A percentile compares a stretch with the other conserved stretches of the same genome.
Conservation (phyloP, 2,888 invertebrate species). For the Schizaphis graminum region DNA sequence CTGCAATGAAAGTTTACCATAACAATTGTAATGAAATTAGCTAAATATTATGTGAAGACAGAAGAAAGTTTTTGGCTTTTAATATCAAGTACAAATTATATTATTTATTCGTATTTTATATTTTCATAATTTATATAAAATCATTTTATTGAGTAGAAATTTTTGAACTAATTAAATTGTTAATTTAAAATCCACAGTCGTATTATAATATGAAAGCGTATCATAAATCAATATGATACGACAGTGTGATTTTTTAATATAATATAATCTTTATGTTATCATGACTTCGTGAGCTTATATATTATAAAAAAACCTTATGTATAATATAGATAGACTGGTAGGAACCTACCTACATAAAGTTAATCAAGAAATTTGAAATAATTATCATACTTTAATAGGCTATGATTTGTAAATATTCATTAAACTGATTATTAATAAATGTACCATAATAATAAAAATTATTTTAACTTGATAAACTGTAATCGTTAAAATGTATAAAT, state of each 20-base stretch:
- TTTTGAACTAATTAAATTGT: neutral
- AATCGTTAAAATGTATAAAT: neutral
- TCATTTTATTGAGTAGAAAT: neutral
- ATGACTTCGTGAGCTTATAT: neutral
- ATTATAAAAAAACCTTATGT: neutral
- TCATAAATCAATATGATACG: neutral
- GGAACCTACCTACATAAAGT: neutral
- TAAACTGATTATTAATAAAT: neutral
- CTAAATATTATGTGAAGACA: neutral
- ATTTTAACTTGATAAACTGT: neutral
- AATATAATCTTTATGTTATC: neutral
- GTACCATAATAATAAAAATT: neutral
- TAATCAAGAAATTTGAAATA: neutral
- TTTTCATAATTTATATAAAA: neutral
- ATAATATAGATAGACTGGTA: neutral
- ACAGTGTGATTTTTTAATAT: neutral
- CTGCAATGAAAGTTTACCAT: neutral
- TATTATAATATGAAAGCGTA: neutral
- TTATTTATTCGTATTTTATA: neutral
- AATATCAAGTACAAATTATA: neutral
- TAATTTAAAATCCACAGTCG: neutral
- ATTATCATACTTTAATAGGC: neutral
- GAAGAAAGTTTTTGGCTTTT: neutral
- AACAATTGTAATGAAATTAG: slow-evolving; percentile 17
- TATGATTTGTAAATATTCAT: neutral